Conservation (phyloP, 2,113 vertebrate species). For the Phylloscopus trochiloides region DNA sequence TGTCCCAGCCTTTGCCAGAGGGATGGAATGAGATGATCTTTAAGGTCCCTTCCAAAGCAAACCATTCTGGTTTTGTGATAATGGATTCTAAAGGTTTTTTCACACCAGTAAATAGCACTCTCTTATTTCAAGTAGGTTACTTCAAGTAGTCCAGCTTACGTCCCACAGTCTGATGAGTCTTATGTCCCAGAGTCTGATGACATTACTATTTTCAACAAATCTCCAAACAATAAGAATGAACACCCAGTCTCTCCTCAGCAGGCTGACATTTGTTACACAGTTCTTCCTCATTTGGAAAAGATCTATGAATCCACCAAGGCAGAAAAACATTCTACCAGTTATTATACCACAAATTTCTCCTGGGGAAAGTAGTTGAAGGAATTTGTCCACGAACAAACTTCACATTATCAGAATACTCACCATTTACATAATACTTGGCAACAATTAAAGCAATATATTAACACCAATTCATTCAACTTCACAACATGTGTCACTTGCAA, state of each 20-base stretch:
- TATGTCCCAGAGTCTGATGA: not conserved
- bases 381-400: not conserved
- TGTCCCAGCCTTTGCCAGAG: too few species aligned
- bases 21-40: not conserved
- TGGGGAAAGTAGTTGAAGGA: not conserved
- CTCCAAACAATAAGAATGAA: not conserved
- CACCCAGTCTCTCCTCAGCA: not conserved
- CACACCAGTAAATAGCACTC: not conserved
- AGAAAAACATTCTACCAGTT: not conserved
- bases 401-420: not conserved
- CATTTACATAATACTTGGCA: not conserved
- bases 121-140: not conserved
- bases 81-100: not conserved
- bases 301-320: not conserved
- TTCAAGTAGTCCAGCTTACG: not conserved
- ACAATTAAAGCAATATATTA: not conserved
- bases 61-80: not conserved
- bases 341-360: not conserved
- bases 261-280: not conserved
- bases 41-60: not conserved
- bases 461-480: not conserved
- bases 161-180: not conserved
- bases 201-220: not conserved
- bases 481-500: fast-evolving
- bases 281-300: not conserved